Evolutionary conservation across 2,888 invertebrate species (phyloP).

Genomic region (Ethmia dodecea): DNA sequence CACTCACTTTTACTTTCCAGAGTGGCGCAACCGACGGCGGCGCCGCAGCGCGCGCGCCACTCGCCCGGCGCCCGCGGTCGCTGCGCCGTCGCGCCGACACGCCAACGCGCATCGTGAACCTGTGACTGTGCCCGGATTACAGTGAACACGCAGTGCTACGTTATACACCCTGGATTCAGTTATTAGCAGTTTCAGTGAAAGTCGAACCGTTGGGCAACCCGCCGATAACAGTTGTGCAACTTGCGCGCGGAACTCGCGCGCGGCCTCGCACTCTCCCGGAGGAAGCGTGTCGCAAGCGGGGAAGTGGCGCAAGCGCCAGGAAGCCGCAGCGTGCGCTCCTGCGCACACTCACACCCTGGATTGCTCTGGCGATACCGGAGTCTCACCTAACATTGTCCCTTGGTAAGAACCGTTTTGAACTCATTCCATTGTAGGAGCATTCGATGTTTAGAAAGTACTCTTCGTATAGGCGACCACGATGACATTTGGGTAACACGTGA

Average conservation of each 20-base stretch:
- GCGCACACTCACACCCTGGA: slow-evolving; percentile 55
- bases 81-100: slow-evolving; percentile 51
- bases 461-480: no score
- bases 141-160: slow-evolving; percentile 61
- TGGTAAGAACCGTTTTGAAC: slow-evolving; percentile 36
- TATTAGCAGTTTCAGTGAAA: slow-evolving; percentile 56
- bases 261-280: slow-evolving; percentile 73
- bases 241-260: slow-evolving; percentile 60
- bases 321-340: slow-evolving; percentile 57
- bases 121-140: slow-evolving; percentile 69
- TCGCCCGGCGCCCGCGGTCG: slow-evolving; percentile 75
- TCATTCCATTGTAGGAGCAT: slow-evolving; percentile 16
- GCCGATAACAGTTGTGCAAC: slow-evolving; percentile 67
- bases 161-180: slow-evolving; percentile 68
- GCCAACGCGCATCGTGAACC: slow-evolving; percentile 34
- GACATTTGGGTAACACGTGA: slow-evolving; percentile 13
- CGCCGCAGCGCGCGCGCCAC: slow-evolving; percentile 66
- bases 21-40: slow-evolving; percentile 72
- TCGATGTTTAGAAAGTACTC: no score
- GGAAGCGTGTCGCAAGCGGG: slow-evolving; percentile 72
- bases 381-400: slow-evolving; percentile 38
- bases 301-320: slow-evolving; percentile 73
- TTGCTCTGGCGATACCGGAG: slow-evolving; percentile 43
- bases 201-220: slow-evolving; percentile 54
- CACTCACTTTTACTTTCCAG: slow-evolving; percentile 76